These are phyloP conservation scores for Oceanodroma tethys DNA, from an alignment of 2,113 vertebrate genomes.

Conservation along the genomic window DNA sequence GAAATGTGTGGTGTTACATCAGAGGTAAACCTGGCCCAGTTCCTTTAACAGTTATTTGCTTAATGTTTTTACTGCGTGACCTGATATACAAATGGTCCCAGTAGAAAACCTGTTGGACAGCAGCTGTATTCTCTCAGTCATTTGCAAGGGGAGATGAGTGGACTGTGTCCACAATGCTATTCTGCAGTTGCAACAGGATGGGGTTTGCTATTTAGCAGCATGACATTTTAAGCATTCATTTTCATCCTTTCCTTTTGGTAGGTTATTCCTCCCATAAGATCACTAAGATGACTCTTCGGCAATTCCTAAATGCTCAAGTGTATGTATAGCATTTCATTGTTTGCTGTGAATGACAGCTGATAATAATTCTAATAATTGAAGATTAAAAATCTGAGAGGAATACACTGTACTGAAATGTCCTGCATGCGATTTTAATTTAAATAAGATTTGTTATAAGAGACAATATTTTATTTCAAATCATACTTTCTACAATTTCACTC, in stretches of 20 bases:
- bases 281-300: not conserved
- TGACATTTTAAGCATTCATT: not conserved
- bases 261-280: not conserved
- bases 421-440: not conserved
- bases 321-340: not conserved
- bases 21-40: not conserved
- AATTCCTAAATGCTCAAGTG: not conserved
- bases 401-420: not conserved
- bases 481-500: not conserved
- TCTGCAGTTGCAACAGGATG: constrained; percentile 24
- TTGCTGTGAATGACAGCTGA: not conserved
- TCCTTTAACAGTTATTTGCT: not conserved
- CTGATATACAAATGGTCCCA: not conserved
- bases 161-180: constrained; percentile 18
- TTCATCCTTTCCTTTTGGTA: not conserved
- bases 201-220: not conserved
- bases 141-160: not conserved
- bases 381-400: not conserved
- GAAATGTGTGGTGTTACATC: not conserved
- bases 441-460: not conserved
- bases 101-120: constrained; percentile 32
- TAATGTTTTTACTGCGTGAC: not conserved
- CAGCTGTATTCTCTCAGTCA: constrained; percentile 12
- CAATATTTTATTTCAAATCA: not conserved
- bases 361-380: not conserved